Base-by-base conservation (phyloP, 2,888 invertebrate genomes). In the Mythimna vitellina region DNA sequence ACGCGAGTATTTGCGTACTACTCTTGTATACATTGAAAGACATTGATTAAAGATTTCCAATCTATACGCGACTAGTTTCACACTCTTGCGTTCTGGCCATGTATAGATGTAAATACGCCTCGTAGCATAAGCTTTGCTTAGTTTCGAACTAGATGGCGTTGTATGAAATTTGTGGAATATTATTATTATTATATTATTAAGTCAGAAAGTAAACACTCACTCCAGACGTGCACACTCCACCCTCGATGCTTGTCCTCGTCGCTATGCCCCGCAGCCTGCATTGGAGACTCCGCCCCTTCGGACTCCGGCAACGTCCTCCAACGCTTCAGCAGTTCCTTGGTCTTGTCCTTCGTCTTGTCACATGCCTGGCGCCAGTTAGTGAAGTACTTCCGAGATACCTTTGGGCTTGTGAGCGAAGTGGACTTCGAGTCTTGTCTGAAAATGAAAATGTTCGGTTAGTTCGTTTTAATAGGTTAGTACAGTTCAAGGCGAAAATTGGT, bases 191-290 rank as follows among this genome's bases (percentile, higher is more conserved):
- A 25, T 25, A 29, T 29, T 29, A 29, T 3, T 29, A 29, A 29
- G 29, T 29, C 29, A 29, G 29, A 42, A 46, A 25, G 8, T 1
- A 54, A 49, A 25, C 10, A 93, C 97, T 97, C 93, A 98, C 98
- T 97, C 98, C 97, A 98, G 80, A 97, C 97, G 90, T 98, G 98
- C 35, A 97, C 97, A 88, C 97, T 97, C 98, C 98, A 98, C n/a
- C 97, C 97, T 63, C 96, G 96, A 38, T 96, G 95, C 64, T 96
- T 96, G 46, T 93, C 95, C 12, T 96, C 96, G 14, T 94, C 93
- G 22, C 91, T 91, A 56, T 90, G 88, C 12, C 90, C 93, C 2
- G 93, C 82, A 42, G 93, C 90, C 90, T 94, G 91, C 94, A 95
- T 94, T 84, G 92, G 91, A 78, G 85, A 89, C 78, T 92, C 92